Evolutionary conservation across 2,113 vertebrate species (phyloP).

Genomic region (Talpa occidentalis): DNA sequence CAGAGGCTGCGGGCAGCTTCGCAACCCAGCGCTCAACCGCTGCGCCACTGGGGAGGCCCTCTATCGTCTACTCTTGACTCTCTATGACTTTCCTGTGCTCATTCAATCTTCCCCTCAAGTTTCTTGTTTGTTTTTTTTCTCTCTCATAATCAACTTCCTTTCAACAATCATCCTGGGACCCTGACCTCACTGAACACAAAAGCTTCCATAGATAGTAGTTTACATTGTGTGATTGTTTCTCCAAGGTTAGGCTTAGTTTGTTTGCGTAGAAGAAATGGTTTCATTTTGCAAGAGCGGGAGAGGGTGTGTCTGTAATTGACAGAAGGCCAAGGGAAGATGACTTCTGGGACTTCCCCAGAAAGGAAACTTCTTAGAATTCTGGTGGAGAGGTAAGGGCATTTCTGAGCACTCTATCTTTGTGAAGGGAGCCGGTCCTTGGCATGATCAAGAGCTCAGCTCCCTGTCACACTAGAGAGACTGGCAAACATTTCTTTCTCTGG

Average conservation of each 20-base stretch:
- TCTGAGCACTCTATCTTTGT: conserved; percentile 6
- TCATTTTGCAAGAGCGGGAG: conserved; percentile 26
- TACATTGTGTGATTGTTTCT: not conserved
- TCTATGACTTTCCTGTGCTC: not conserved
- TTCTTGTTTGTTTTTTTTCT: not conserved
- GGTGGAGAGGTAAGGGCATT: conserved; percentile 17
- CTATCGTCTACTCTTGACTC: not conserved
- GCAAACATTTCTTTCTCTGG: conserved; percentile 44
- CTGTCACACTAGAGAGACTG: conserved; percentile 24
- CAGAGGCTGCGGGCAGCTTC: no score
- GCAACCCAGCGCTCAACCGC: no score
- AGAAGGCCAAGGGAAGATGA: conserved; percentile 16
- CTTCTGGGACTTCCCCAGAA: conserved; percentile 36
- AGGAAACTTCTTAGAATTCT: conserved; percentile 33
- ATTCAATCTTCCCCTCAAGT: not conserved
- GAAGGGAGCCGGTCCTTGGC: not conserved
- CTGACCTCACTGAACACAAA: not conserved
- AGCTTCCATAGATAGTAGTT: not conserved
- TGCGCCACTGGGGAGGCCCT: no score
- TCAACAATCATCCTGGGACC: conserved; percentile 3
- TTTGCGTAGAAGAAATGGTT: conserved; percentile 53
- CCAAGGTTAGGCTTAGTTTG: conserved; percentile 48
- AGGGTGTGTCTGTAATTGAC: conserved; percentile 8
- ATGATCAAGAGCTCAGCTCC: conserved; percentile 19
- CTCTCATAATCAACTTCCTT: conserved; percentile 9